phyloP scores from a whole-genome alignment of 2,888 invertebrate species.

The Metallyticus violacea region DNA sequence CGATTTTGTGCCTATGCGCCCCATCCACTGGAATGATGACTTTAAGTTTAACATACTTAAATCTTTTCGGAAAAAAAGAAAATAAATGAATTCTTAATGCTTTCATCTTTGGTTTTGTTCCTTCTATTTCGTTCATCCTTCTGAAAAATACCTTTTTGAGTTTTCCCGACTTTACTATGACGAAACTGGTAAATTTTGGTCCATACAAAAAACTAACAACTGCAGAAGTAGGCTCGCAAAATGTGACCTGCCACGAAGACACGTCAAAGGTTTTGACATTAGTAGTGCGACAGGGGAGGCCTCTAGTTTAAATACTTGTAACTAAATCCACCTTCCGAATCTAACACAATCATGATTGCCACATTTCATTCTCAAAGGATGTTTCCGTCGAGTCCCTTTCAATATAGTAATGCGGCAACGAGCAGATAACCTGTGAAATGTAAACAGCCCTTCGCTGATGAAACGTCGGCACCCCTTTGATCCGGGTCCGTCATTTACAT shows the following conservation, averaged over 20 bases:
- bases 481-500: neutral
- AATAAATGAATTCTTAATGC: no score
- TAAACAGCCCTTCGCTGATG: neutral
- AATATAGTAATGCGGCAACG: neutral
- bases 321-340: neutral
- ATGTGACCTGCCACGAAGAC: neutral
- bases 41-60: no score
- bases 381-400: neutral
- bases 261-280: neutral
- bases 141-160: no score
- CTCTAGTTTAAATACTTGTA: neutral
- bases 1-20: no score
- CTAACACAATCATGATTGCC: neutral
- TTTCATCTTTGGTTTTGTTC: no score
- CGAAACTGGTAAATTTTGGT: no score
- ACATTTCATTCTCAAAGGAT: slow-evolving; percentile 8
- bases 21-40: no score
- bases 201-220: no score
- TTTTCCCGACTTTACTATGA: no score
- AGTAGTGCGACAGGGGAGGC: neutral
- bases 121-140: no score
- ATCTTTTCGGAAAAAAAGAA: no score
- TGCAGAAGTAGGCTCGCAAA: neutral
- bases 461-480: neutral
- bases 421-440: neutral